A percentile compares a stretch with the other conserved stretches of the same genome.
phyloP scores from a whole-genome alignment of 2,113 vertebrate genomes.

The Chiloscyllium plagiosum region DNA sequence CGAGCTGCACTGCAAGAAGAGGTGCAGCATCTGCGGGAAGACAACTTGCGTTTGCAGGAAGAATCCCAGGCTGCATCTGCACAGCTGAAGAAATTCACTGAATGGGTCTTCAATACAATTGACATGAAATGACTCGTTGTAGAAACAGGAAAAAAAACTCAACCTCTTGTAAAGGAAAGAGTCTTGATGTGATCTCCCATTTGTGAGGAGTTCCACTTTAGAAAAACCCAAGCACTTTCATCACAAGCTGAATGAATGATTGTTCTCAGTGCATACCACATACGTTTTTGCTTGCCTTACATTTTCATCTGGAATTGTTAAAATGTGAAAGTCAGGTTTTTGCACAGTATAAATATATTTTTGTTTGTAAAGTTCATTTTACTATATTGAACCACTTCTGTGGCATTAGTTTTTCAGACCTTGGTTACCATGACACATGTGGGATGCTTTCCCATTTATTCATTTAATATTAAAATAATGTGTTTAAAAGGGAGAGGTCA shows the following conservation, averaged over 20 bases:
- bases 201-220: background rate
- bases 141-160: background rate
- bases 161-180: background rate
- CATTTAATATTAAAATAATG: constrained; percentile 10
- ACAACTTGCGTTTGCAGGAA: constrained; percentile 89
- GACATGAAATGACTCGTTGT: constrained; percentile 78
- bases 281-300: constrained; percentile 34
- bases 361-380: constrained; percentile 37
- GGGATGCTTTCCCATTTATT: constrained; percentile 8
- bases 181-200: background rate
- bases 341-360: constrained; percentile 35
- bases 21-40: constrained; percentile 79
- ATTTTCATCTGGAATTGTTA: constrained; percentile 25
- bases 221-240: constrained; percentile 31
- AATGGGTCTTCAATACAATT: constrained; percentile 97
- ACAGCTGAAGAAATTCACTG: constrained; percentile 95
- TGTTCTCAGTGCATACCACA: constrained; percentile 24
- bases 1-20: constrained; percentile 80
- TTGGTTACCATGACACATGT: constrained; percentile 18
- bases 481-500: background rate
- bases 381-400: background rate
- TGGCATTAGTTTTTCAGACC: constrained; percentile 27
- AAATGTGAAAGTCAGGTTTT: constrained; percentile 37
- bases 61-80: constrained; percentile 90
- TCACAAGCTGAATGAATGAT: constrained; percentile 36